These are phyloP conservation scores for Brachionus calyciflorus DNA, from an alignment of 1,140 invertebrate species.

Conservation along the genomic window DNA sequence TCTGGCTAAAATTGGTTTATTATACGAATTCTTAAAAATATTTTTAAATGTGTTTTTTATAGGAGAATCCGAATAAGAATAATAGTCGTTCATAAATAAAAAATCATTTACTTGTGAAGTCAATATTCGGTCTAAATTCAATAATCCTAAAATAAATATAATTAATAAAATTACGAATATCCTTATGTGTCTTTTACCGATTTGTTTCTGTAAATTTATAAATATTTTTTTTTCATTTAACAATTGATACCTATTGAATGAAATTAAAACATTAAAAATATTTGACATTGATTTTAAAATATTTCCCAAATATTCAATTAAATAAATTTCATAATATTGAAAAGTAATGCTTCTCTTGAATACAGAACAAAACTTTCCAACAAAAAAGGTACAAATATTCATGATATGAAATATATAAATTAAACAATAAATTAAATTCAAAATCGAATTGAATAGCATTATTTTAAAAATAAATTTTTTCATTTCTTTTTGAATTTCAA, in stretches of 20 bases:
- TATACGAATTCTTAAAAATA: background rate
- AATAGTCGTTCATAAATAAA: background rate
- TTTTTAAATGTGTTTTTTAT: background rate
- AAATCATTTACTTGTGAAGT: background rate
- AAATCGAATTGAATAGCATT: background rate
- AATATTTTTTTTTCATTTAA: background rate
- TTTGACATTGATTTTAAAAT: background rate
- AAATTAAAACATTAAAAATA: background rate
- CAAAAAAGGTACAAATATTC: background rate
- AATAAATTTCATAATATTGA: conserved; percentile 28
- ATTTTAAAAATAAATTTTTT: background rate
- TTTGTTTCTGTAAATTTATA: background rate
- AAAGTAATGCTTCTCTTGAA: background rate
- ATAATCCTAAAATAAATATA: no score
- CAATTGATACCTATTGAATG: background rate
- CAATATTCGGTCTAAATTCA: background rate
- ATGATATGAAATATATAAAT: background rate
- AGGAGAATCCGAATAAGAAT: background rate
- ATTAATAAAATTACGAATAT: background rate
- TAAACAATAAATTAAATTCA: conserved; percentile 11
- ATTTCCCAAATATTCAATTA: background rate
- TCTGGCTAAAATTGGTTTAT: background rate
- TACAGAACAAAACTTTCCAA: background rate
- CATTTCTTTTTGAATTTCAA: background rate
- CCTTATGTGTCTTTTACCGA: background rate